phyloP scores from a whole-genome alignment of 1,140 invertebrate genomes.

The Drosophila orosa region DNA sequence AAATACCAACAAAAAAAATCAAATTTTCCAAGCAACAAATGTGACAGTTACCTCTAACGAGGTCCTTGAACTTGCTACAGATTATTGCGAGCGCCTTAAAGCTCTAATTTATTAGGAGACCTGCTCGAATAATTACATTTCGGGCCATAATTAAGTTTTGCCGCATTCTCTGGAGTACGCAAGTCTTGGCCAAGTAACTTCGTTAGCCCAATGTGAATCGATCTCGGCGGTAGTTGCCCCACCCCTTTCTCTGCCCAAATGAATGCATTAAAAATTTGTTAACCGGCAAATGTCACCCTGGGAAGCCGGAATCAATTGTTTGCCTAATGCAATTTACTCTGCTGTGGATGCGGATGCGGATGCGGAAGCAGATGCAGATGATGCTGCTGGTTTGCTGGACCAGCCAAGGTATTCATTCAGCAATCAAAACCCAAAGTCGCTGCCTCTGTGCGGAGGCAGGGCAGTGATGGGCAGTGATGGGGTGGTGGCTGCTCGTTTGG shows the following conservation, averaged over 20 bases:
- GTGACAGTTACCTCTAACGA: too few relatives aligned
- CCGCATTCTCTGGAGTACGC: constrained; percentile 17
- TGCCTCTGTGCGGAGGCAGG: constrained; percentile 12
- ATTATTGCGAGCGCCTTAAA: not conserved
- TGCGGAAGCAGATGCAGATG: constrained; percentile 6
- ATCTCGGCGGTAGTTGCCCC: constrained; percentile 10
- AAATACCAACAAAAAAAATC: not conserved
- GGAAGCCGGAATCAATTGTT: constrained; percentile 58
- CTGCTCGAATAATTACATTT: constrained; percentile 5
- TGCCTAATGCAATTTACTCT: constrained; percentile 70
- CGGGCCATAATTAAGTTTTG: constrained; percentile 24
- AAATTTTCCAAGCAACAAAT: not conserved
- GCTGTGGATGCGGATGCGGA: constrained; percentile 27
- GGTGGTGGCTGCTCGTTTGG: constrained; percentile 59
- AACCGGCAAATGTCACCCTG: constrained; percentile 25
- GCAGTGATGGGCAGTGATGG: too few relatives aligned
- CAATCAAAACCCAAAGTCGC: constrained; percentile 64
- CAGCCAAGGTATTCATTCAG: constrained; percentile 66
- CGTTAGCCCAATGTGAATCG: constrained; percentile 55
- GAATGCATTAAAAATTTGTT: constrained; percentile 68
- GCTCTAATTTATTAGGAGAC: not conserved
- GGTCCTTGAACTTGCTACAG: not conserved
- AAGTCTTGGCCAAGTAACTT: constrained; percentile 30
- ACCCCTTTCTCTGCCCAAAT: constrained; percentile 20
- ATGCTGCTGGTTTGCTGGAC: constrained; percentile 3